Base-by-base conservation (phyloP, 2,797 vertebrate species). In the Parauchenoglanis punctatus region DNA sequence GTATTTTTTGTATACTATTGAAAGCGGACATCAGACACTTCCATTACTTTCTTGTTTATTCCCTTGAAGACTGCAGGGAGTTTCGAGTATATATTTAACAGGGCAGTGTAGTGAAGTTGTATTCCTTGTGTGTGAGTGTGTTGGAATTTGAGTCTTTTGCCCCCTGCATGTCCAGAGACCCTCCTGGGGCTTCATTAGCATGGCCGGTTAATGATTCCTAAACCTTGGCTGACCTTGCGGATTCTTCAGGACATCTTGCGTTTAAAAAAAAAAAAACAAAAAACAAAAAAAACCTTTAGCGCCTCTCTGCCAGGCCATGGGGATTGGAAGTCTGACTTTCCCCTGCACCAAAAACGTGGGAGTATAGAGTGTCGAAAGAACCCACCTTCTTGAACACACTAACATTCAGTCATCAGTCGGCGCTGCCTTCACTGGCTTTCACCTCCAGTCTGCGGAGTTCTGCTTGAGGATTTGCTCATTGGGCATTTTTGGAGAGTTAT, bases 171-270 rank as follows among this genome's bases (percentile, higher is more conserved):
- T 84, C 76, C 59, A 81, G 8, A 44, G 81, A 85, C 80, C 87
- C 84, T 86, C 87, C 92, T 89, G 89, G 92, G 90, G 90, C 94
- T 92, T 94, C 91, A 94, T 96, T 95, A 95, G 93, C 92, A 94
- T 95, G 94, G 96, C 94, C 93, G 94, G 97, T 97, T 97, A 97
- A 97, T 97, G 94, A 97, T 97, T 97, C 94, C 96, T 95, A 94
- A 93, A 94, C 95, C 94, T 95, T 94, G 89, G 13, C 67, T 95
- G 96, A 96, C 96, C 96, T 96, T 95, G 94, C 90, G 91, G 95
- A 95, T 96, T 95, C 93, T 93, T 94, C 75, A 90, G 92, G 94
- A 95, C 94, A 92, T 92, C 77, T 88, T 88, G 91, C 90, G 91
- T 92, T 86, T 40, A 40, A 40, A 90, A 89, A 91, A 84, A 5